Base-by-base conservation (phyloP, 2,113 vertebrate species). In the Smithornis capensis region DNA sequence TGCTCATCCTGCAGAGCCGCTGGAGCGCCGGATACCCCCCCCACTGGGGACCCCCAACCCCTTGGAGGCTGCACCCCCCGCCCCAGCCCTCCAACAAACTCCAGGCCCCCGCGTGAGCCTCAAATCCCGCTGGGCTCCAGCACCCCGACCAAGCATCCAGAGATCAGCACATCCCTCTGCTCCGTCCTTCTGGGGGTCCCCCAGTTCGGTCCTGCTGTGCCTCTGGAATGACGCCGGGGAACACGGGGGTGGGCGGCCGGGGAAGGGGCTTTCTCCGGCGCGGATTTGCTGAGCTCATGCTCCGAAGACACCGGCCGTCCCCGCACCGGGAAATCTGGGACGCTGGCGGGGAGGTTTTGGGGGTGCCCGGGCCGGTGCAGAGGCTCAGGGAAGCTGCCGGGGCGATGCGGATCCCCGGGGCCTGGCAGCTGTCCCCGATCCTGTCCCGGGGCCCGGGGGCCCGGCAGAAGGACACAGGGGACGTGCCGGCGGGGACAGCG, bases 211-310 rank as follows among this genome's bases (percentile, higher is more conserved):
- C 74, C 80, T 33, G 4, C 64, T 4, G 29, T 31, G 8, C 79
- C 79, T 45, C 33, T 31, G 6, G 77, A 65, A 74, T 4, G 77
- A 59, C 68, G 65, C 22, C 60, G 52, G 77, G 86, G 37, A 73
- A 68, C 12, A 28, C 67, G 14, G 12, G 53, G 80, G 65, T 57
- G 84, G 76, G 62, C 16, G 18, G 7, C 42, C 49, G 86, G 62
- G 83, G 71, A 92, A 83, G 95, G 82, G 82, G 49, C 67, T 86
- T 71, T 9, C 14, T 18, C 65, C 52, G 4, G 42, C 2, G 63
- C 75, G 15, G 76, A 95, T 93, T 93, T 95, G 92, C 94, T 95
- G 95, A 92, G 65, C 91, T 94, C 73, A 94, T 42, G 92, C 91
- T 91, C 65, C 23, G 12, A 14, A 86, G 8, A 63, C 83, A 69